Evolutionary conservation across 2,888 invertebrate genomes (phyloP), one percentile per base, ranked within the genome.

Genomic region (Athetis lepigone): DNA sequence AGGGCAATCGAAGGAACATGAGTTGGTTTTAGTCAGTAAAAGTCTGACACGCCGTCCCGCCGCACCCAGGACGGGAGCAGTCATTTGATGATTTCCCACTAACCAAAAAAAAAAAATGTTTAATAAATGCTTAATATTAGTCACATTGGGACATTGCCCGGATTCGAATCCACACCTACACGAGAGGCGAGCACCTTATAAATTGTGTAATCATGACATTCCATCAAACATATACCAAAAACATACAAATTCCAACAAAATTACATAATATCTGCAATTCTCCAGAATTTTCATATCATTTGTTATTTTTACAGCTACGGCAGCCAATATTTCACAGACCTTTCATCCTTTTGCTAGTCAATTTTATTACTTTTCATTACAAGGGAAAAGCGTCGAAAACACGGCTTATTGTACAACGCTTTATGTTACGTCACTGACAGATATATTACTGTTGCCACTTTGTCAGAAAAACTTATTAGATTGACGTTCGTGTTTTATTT

Each of bases 311-410:
- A 13, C 33, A 62, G n/a, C 18, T 27, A 16, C 21, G 13, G 18
- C 13, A 37, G 1, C 13, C 23, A 45, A 39, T 68, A 68, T 63
- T 29, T 67, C 27, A 29, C 6, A 25, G 19, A 13, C 13, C 29
- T 16, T 37, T 16, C n/a, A 16, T 16, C 33, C 37, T 16, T 39
- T 66, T 45, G 5, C 37, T 45, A 69, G 43, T 68, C 69, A 68
- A 33, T 45, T 56, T 45, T 39, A 56, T 68, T 45, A 68, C 63
- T 39, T 45, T 63, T 57, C 68, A 57, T 33, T 63, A 37, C 23
- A 19, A 19, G 16, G 43, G 0, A 29, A 23, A 56, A 23, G 68
- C 37, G 29, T 8, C n/a, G 25, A 37, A 50, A 43, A 61, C 36
- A 52, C 13, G 36, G 23, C n/a, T 23, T 63, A 63, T 29, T 56